Conservation (phyloP, 2,888 invertebrate species). For the Phyllotreta striolata region DNA sequence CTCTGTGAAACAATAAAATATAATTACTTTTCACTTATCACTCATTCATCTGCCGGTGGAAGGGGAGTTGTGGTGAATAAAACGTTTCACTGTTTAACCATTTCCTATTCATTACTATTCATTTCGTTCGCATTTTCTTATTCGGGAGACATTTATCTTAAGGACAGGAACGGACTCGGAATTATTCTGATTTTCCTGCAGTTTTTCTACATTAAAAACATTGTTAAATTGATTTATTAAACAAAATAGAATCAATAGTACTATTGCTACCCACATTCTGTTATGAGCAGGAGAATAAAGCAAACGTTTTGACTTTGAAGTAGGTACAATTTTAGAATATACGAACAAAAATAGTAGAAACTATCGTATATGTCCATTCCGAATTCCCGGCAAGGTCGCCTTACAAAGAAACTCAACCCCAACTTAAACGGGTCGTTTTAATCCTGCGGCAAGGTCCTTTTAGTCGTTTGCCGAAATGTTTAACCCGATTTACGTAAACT, state of each 20-base stretch:
- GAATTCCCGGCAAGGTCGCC: slow-evolving; percentile 36
- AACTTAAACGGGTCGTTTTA: slow-evolving; percentile 44
- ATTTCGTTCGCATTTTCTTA: slow-evolving; percentile 60
- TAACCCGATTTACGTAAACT: slow-evolving; percentile 51
- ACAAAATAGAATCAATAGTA: too few species aligned
- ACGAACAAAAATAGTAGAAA: background rate
- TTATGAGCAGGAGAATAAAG: too few species aligned
- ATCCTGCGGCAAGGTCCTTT: slow-evolving; percentile 46
- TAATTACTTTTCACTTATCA: slow-evolving; percentile 61
- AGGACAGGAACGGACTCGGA: slow-evolving; percentile 8
- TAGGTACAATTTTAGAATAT: too few species aligned
- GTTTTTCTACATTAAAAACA: too few species aligned
- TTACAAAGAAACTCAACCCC: slow-evolving; percentile 37
- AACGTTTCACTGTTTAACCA: slow-evolving; percentile 59
- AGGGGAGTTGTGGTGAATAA: slow-evolving; percentile 55
- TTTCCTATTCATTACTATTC: slow-evolving; percentile 61
- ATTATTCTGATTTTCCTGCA: background rate
- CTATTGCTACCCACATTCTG: too few species aligned
- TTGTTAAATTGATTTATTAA: too few species aligned
- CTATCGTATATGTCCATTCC: slow-evolving; percentile 2
- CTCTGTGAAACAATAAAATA: slow-evolving; percentile 60
- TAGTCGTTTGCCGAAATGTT: slow-evolving; percentile 48
- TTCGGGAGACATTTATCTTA: slow-evolving; percentile 58
- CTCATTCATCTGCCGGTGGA: slow-evolving; percentile 57
- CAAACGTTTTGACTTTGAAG: too few species aligned